Base-by-base conservation (phyloP, 2,113 vertebrate genomes). In the Strix aluco region DNA sequence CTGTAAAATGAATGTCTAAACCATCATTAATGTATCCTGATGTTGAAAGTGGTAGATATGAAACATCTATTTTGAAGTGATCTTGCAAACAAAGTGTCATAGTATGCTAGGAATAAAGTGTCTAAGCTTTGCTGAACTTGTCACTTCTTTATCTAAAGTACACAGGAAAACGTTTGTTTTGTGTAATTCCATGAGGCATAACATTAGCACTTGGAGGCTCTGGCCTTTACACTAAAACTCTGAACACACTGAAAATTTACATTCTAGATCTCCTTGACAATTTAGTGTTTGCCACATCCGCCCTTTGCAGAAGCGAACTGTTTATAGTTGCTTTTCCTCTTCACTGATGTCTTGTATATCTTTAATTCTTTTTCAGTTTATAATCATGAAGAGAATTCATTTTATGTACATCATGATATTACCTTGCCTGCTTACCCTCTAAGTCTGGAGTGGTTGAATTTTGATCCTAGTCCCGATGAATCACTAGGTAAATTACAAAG, bases 321-420 rank as follows among this genome's bases (percentile, higher is more conserved):
- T 47, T 85, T 11, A 10, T 12, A 44, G 15, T 51, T 88, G 34
- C 9, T 95, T 90, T 90, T n/a, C 18, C 29, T 95, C 42, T 59
- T 93, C 14, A 14, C 26, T 67, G n/a, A 72, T 57, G 17, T 62
- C n/a, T 69, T 67, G 6, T 70, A 5, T 94, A 26, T 61, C 91
- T 91, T 85, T 40, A 36, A 42, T 82, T 91, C 83, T 85, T 94
- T 96, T 96, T 49, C 96, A 99, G 99, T 99, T 82, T 99, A 99
- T 95, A 99, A 99, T 92, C 98, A 98, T 5, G 99, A 99, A 81
- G 99, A 99, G 93, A 98, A 99, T 38, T 99, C 99, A 12, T 98
- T 99, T 81, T 99, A 99, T 36, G 98, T 99, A 4, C 99, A 99
- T 96, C 99, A 99, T 65, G 99, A 99, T 81, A 98, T 99, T 32